Percentiles rank a stretch among this genome's conserved stretches.
phyloP scores from a whole-genome alignment of 2,888 invertebrate species.

The Gymnosoma rotundatum region DNA sequence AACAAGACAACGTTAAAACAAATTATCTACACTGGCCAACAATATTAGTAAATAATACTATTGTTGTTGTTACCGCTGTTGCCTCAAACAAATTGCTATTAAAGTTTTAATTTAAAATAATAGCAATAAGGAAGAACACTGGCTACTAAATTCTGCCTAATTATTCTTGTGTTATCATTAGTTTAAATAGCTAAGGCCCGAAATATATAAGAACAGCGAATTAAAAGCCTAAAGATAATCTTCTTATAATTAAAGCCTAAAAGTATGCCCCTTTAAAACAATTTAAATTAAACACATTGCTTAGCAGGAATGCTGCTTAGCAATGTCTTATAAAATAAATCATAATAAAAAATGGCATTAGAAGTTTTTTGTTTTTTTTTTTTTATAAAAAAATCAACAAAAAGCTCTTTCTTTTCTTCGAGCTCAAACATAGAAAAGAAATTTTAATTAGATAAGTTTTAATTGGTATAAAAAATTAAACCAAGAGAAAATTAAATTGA shows the following conservation, averaged over 20 bases:
- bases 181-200: background rate
- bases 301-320: no score
- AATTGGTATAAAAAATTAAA: no score
- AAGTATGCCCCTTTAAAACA: constrained; percentile 22
- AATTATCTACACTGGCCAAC: constrained; percentile 11
- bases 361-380: no score
- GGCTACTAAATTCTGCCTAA: constrained; percentile 20
- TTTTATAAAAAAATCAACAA: no score
- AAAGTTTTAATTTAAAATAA: constrained; percentile 60
- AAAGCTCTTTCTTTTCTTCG: no score
- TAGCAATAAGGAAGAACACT: constrained; percentile 20
- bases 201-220: background rate
- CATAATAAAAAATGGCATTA: no score
- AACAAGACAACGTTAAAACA: background rate
- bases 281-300: constrained; percentile 50
- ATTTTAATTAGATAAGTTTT: no score
- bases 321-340: no score
- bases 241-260: background rate
- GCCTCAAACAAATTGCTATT: constrained; percentile 18
- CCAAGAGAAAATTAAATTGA: no score
- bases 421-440: no score
- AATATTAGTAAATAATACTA: background rate
- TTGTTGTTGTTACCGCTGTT: background rate
- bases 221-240: background rate
- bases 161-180: constrained; percentile 23